These are phyloP conservation scores for Microctenopoma lineatum DNA, from an alignment of 2,797 vertebrate genomes.

Conservation along the genomic window DNA sequence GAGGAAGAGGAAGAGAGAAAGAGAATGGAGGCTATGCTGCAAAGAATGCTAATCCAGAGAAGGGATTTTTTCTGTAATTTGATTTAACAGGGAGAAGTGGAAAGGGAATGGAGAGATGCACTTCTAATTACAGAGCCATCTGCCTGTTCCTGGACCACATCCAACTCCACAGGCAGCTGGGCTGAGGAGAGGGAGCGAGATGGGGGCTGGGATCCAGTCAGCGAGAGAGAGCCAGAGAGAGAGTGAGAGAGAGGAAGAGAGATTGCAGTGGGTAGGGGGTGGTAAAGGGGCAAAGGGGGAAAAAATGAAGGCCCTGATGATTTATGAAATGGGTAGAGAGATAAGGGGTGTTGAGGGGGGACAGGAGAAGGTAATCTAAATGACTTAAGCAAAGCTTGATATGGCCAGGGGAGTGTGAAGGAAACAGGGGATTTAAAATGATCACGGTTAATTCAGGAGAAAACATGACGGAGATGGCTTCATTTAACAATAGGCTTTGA, in stretches of 20 bases:
- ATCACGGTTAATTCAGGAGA: constrained; percentile 82
- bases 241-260: constrained; percentile 53
- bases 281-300: constrained; percentile 73
- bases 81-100: constrained; percentile 91
- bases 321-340: constrained; percentile 82
- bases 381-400: constrained; percentile 85
- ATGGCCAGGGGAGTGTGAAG: constrained; percentile 82
- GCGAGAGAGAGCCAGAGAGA: constrained; percentile 54
- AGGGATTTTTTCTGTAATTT: constrained; percentile 92
- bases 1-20: constrained; percentile 66
- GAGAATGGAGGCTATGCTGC: constrained; percentile 80
- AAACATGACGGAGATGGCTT: constrained; percentile 83
- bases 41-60: constrained; percentile 90
- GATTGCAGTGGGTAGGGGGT: constrained; percentile 74
- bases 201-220: constrained; percentile 81
- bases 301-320: constrained; percentile 77
- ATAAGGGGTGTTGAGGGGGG: constrained; percentile 79
- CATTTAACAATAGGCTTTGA: constrained; percentile 84
- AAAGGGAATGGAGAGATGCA: constrained; percentile 89
- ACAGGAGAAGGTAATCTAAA: constrained; percentile 82
- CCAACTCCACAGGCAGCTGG: constrained; percentile 90
- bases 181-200: constrained; percentile 83
- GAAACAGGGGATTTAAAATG: constrained; percentile 81
- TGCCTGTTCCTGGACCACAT: constrained; percentile 90
- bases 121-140: constrained; percentile 91